Percentiles rank a stretch among this genome's conserved stretches.
Evolutionary conservation across 2,113 vertebrate genomes (phyloP).

Genomic region (Sprattus sprattus): DNA sequence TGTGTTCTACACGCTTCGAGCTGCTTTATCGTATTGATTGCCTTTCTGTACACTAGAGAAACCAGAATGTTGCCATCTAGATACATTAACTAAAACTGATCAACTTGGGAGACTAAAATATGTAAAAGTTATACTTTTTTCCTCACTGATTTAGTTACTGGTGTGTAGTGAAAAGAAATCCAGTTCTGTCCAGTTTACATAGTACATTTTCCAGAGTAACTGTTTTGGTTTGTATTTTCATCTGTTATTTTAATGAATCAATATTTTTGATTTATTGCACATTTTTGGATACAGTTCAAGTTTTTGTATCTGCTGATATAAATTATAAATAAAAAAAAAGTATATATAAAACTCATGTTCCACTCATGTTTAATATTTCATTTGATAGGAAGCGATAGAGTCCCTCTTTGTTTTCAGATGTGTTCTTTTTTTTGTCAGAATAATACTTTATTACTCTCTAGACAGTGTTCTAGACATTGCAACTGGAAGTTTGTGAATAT

Average conservation of each 20-base stretch:
- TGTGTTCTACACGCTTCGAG: constrained; percentile 75
- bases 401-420: not conserved
- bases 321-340: constrained; percentile 90
- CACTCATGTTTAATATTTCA: constrained; percentile 23
- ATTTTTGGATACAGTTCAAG: constrained; percentile 94
- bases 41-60: constrained; percentile 70
- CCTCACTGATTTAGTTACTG: not conserved
- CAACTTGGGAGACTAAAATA: constrained; percentile 65
- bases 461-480: not conserved
- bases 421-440: not conserved
- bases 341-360: constrained; percentile 73
- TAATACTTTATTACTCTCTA: not conserved
- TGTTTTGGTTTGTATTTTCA: constrained; percentile 78
- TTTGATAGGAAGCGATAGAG: not conserved
- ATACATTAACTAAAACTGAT: constrained; percentile 63
- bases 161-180: constrained; percentile 63
- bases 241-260: constrained; percentile 81
- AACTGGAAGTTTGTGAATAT: not conserved
- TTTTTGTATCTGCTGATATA: constrained; percentile 97
- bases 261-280: constrained; percentile 92
- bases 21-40: constrained; percentile 73
- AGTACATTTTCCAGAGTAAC: constrained; percentile 85
- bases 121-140: constrained; percentile 49
- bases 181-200: constrained; percentile 90
- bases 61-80: constrained; percentile 63